Evolutionary conservation across 1,140 invertebrate genomes (phyloP), one percentile per base, ranked within the genome.

Genomic region (Stratiolaelaps scimitus): DNA sequence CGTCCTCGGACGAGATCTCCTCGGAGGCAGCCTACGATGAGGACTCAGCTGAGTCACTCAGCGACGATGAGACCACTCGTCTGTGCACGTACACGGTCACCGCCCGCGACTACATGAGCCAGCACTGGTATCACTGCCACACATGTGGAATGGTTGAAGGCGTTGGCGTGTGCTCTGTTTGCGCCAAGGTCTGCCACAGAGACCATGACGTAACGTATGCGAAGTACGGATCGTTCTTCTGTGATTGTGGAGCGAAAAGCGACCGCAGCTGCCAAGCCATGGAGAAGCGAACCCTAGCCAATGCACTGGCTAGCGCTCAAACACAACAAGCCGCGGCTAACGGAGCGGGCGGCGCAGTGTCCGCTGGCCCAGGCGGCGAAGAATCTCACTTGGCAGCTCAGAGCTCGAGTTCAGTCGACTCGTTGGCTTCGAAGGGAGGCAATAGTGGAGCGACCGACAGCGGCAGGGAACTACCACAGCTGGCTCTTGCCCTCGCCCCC

Each of bases 161-260:
- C 15, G 91, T 95, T 19, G 95, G 95, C 0, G 92, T 97, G 13
- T 98, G 95, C 75, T 92, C 90, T 0, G 86, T 98, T 0, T 98
- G 94, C 78, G 94, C 93, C 1, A 81, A 89, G 66, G 93, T 98
- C 1, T 98, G 94, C 74, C 94, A 98, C 75, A 84, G 88, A 68
- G 89, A 88, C 15, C 93, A 98, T 75, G 94, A 98, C 74, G 84
- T 98, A 0, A 94, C 92, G 0, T 98, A 98, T 76, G 89, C 93
- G 20, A 98, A 98, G 75, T 94, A 89, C 75, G 94, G 93, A 2
- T 95, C 94, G 70, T 98, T 98, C 79, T 98, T 98, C 78, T 98
- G 94, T 75, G 93, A 98, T 75, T 98, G 94, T 77, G 94, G 94
- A 2, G 92, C 91, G 7, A 94, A 94, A 75, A 89, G 92, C 69